Base-by-base conservation (phyloP, 2,888 invertebrate genomes). In the Apocheima hispidaria region DNA sequence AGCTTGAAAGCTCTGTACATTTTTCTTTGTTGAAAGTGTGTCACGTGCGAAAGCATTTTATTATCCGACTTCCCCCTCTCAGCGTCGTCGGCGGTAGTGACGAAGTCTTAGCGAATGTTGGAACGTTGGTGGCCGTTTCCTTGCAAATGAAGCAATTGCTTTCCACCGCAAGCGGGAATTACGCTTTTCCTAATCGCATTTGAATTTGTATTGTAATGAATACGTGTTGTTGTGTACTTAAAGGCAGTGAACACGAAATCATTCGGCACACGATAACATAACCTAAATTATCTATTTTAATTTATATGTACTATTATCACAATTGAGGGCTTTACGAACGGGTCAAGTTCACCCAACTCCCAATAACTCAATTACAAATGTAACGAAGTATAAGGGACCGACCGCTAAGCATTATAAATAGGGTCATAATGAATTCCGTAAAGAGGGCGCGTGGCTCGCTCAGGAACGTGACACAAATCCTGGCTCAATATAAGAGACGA, bases 31-130 rank as follows among this genome's bases (percentile, higher is more conserved):
- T 80, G 76, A 78, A 78, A 84, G 68, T 75, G 70, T 79, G 84
- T 86, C 91, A 90, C 91, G 88, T 88, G 79, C 84, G 76, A 76
- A 81, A 85, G 84, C 83, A 77, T 87, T 90, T 88, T 89, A 88
- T 88, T 87, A 87, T 82, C 77, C 77, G 64, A 69, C 70, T 77
- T 72, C 68, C 72, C 67, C 70, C 56, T 64, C 59, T 54, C 57
- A 51, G 58, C 56, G 50, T 57, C 56, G 48, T 12, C 61, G 58
- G 38, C 65, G 44, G 41, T 57, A 57, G 44, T 50, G 49, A 57
- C 23, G 40, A 54, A 51, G 58, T 66, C 63, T 73, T 71, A 66
- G 66, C 70, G 67, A 73, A 73, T 71, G 74, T 65, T 64, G 64
- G 74, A 79, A 77, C 69, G 63, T 69, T 65, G 70, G 28, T 51